A percentile compares a stretch with the other conserved stretches of the same genome.
Conservation (phyloP, 2,888 invertebrate genomes). For the Himalopsyche tibetana region DNA sequence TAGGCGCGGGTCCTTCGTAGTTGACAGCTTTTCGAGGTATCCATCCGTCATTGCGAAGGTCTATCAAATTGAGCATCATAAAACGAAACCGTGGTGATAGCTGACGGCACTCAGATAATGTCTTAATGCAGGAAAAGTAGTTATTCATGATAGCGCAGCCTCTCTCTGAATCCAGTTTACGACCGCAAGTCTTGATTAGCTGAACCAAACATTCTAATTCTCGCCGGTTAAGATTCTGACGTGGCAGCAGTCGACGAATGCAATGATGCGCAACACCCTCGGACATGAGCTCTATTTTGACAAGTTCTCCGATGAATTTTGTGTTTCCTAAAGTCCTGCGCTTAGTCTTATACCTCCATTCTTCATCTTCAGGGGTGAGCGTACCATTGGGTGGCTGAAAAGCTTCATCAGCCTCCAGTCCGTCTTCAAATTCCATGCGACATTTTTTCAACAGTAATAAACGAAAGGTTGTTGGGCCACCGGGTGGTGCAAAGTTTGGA, state of each 20-base stretch:
- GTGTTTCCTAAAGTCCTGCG: constrained; percentile 99
- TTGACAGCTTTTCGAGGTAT: constrained; percentile 90
- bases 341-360: constrained; percentile 93
- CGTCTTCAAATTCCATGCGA: constrained; percentile 95
- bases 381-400: constrained; percentile 79
- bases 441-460: constrained; percentile 95
- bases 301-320: constrained; percentile 98
- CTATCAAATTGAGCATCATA: constrained; percentile 97
- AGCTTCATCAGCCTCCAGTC: constrained; percentile 82
- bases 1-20: constrained; percentile 95
- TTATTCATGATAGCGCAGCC: constrained; percentile 95
- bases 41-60: constrained; percentile 94
- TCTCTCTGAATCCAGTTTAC: constrained; percentile 96
- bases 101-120: constrained; percentile 87
- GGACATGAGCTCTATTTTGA: constrained; percentile 96
- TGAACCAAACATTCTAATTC: constrained; percentile 99
- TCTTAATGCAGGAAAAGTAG: constrained; percentile 96
- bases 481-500: constrained; percentile 91
- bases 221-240: constrained; percentile 85
- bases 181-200: constrained; percentile 98
- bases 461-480: constrained; percentile 89
- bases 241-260: constrained; percentile 92
- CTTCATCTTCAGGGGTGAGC: constrained; percentile 88
- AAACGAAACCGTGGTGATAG: constrained; percentile 95
- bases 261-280: constrained; percentile 94